These are phyloP conservation scores for Nymphalis c-album DNA, from an alignment of 2,888 invertebrate genomes.

Conservation along the genomic window DNA sequence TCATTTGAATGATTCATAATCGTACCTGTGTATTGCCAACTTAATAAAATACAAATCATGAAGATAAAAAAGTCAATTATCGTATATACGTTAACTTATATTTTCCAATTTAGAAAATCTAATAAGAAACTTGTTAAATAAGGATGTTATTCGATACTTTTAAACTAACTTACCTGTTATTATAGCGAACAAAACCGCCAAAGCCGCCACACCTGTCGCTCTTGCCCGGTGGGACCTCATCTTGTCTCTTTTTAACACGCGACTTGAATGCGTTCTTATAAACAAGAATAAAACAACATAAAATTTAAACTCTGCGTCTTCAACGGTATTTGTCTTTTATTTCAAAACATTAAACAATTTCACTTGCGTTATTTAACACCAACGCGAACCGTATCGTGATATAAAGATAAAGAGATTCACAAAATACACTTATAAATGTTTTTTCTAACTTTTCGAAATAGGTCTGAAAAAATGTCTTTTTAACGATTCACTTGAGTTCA, in stretches of 20 bases:
- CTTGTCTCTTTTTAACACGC: conserved; percentile 75
- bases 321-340: conserved; percentile 64
- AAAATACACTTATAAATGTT: conserved; percentile 65
- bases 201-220: conserved; percentile 77
- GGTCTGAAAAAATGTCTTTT: conserved; percentile 51
- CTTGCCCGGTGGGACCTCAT: conserved; percentile 68
- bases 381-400: conserved; percentile 58
- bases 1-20: conserved; percentile 48
- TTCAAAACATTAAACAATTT: conserved; percentile 68
- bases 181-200: conserved; percentile 70
- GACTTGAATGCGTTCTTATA: conserved; percentile 61
- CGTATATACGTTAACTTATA: neutral
- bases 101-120: conserved; percentile 22
- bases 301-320: conserved; percentile 59
- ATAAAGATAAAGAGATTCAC: conserved; percentile 64
- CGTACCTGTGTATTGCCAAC: conserved; percentile 46
- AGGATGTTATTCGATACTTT: conserved; percentile 35
- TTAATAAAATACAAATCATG: conserved; percentile 40
- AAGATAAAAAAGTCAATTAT: conserved; percentile 21
- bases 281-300: conserved; percentile 66
- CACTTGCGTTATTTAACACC: conserved; percentile 72
- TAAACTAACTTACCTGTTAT: conserved; percentile 70
- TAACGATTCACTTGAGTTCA: conserved; percentile 58
- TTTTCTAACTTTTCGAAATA: conserved; percentile 51
- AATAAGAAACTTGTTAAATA: conserved; percentile 40